These are phyloP conservation scores for Ptilonorhynchus violaceus DNA, from an alignment of 2,113 vertebrate genomes.

Conservation along the genomic window DNA sequence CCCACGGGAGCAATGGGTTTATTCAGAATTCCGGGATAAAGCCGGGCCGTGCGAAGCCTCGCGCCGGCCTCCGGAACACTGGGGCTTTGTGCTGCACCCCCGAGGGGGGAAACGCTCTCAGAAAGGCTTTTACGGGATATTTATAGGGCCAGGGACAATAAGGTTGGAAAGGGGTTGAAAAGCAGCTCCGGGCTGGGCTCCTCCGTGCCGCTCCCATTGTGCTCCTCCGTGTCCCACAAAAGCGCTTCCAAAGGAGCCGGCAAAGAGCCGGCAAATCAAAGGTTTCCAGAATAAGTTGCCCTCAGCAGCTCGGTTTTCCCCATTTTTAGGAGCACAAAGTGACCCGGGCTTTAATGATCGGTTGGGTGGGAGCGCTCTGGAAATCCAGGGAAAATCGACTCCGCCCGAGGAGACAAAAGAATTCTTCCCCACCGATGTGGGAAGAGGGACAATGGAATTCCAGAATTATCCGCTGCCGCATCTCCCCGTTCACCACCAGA, in stretches of 20 bases:
- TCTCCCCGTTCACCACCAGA: background rate
- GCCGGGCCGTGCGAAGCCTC: background rate
- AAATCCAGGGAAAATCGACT: background rate
- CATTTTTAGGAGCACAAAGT: rapidly evolving
- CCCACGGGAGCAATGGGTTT: background rate
- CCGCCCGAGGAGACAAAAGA: background rate
- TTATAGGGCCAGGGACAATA: background rate
- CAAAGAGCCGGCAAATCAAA: background rate
- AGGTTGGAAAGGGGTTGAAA: background rate
- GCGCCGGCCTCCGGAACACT: background rate
- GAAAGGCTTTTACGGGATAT: background rate
- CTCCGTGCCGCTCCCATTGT: background rate
- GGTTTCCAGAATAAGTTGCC: background rate
- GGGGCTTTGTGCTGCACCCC: background rate
- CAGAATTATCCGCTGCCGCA: background rate
- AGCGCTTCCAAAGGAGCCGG: background rate
- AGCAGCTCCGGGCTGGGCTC: background rate
- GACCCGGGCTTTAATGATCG: background rate
- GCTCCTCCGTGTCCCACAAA: background rate
- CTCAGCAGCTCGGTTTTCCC: background rate
- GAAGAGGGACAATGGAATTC: background rate
- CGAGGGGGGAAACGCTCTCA: background rate
- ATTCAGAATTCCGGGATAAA: background rate
- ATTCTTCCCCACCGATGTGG: background rate
- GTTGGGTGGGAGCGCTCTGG: rapidly evolving